These are phyloP conservation scores for Trissolcus japonicus DNA, from an alignment of 2,888 invertebrate species.

Conservation along the genomic window DNA sequence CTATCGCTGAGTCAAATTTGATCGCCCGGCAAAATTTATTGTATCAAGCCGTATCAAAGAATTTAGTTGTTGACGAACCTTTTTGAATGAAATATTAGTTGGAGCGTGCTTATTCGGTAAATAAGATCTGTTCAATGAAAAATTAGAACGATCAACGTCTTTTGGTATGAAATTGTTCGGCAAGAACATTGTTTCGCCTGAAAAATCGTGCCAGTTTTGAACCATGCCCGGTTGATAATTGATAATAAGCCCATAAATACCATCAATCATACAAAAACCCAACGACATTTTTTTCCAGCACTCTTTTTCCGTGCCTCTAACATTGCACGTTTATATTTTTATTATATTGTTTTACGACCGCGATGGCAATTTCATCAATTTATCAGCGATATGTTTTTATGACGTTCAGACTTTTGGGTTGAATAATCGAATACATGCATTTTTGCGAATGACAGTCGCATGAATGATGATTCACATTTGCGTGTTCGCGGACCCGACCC, in stretches of 20 bases:
- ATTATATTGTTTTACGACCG: constrained; percentile 14
- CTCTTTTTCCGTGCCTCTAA: no score
- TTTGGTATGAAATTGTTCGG: no score
- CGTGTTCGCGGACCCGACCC: neutral
- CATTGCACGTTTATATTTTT: constrained; percentile 16
- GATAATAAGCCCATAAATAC: neutral
- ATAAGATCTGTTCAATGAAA: neutral
- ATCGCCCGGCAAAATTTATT: constrained; percentile 25
- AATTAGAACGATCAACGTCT: neutral
- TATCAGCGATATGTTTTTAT: constrained; percentile 19
- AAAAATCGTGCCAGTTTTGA: no score
- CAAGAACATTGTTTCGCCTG: no score
- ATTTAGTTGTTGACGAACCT: constrained; percentile 5
- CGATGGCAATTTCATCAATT: constrained; percentile 15
- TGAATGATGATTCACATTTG: constrained; percentile 8
- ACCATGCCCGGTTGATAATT: neutral
- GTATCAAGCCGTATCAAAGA: constrained; percentile 26
- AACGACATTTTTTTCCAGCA: no score
- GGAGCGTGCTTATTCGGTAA: neutral
- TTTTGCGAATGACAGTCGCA: constrained; percentile 13
- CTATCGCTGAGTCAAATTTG: constrained; percentile 27
- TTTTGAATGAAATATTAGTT: constrained; percentile 1
- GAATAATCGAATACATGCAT: constrained; percentile 4
- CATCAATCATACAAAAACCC: no score
- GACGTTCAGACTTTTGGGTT: neutral